These are phyloP conservation scores for Asobara japonica DNA, from an alignment of 1,140 invertebrate genomes.

Conservation along the genomic window DNA sequence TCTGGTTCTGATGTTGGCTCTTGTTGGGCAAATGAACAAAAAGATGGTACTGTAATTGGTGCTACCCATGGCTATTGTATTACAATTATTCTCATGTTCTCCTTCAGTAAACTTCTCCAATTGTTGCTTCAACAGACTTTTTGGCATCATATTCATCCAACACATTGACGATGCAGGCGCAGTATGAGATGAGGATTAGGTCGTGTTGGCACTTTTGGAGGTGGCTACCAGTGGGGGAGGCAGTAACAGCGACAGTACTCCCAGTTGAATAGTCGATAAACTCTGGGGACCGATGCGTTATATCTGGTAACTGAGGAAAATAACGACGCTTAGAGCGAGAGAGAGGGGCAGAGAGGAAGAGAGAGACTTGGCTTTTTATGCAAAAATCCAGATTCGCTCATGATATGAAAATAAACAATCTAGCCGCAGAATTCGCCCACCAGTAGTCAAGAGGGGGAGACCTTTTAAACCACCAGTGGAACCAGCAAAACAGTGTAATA, in stretches of 20 bases:
- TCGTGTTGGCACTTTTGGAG: conserved; percentile 13
- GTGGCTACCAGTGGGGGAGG: not conserved
- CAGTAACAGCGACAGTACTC: not conserved
- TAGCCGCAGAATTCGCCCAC: not conserved
- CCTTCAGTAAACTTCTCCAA: not conserved
- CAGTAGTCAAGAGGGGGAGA: not conserved
- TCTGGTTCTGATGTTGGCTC: too few relatives aligned
- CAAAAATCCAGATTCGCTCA: not conserved
- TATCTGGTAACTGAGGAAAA: conserved; percentile 9
- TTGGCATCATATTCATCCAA: not conserved
- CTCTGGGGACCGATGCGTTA: not conserved
- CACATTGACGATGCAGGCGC: not conserved
- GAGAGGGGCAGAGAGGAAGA: not conserved
- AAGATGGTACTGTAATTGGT: not conserved
- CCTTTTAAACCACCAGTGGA: not conserved
- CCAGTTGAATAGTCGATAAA: conserved; percentile 3
- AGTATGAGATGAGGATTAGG: conserved; percentile 21
- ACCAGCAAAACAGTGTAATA: not conserved
- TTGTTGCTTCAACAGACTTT: not conserved
- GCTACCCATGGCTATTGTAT: conserved; percentile 21
- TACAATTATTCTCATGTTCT: not conserved
- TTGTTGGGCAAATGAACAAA: too few relatives aligned
- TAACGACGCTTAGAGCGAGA: not conserved
- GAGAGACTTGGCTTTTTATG: not conserved
- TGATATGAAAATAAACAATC: not conserved